phyloP scores from a whole-genome alignment of 1,140 invertebrate genomes.

The Octopus bimaculoides region DNA sequence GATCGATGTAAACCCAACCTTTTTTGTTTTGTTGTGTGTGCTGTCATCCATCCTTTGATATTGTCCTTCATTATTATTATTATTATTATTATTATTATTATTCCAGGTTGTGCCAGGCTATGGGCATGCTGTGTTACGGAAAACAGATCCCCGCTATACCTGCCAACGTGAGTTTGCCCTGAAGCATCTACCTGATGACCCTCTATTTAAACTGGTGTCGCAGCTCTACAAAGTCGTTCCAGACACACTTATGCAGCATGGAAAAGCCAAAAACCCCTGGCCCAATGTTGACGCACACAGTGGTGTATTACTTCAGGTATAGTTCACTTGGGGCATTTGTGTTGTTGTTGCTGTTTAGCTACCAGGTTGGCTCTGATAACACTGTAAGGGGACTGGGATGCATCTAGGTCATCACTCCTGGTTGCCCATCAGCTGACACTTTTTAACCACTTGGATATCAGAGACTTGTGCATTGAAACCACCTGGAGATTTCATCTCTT shows the following conservation, averaged over 20 bases:
- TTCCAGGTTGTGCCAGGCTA: conserved; percentile 88
- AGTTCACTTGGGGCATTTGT: not conserved
- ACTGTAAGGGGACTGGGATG: too few species aligned
- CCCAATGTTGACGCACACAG: conserved; percentile 98
- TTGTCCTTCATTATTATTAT: too few species aligned
- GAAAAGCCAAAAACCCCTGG: conserved; percentile 99
- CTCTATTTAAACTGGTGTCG: conserved; percentile 86
- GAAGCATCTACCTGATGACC: conserved; percentile 91
- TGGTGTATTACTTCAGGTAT: conserved; percentile 81
- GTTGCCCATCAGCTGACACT: too few species aligned
- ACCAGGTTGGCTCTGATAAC: too few species aligned
- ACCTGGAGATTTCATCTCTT: too few species aligned
- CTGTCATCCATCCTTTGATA: too few species aligned
- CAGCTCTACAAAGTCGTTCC: conserved; percentile 90
- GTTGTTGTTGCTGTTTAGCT: too few species aligned
- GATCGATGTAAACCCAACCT: too few species aligned
- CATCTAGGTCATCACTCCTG: too few species aligned
- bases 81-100: not conserved
- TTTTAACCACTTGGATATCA: too few species aligned
- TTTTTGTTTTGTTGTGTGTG: too few species aligned
- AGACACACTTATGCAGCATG: conserved; percentile 86
- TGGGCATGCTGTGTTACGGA: conserved; percentile 93
- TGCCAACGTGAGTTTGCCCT: conserved; percentile 94
- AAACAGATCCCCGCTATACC: conserved; percentile 92
- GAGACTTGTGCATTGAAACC: too few species aligned